Conservation (phyloP, 2,797 vertebrate species). For the Poeciliopsis presidionis region DNA sequence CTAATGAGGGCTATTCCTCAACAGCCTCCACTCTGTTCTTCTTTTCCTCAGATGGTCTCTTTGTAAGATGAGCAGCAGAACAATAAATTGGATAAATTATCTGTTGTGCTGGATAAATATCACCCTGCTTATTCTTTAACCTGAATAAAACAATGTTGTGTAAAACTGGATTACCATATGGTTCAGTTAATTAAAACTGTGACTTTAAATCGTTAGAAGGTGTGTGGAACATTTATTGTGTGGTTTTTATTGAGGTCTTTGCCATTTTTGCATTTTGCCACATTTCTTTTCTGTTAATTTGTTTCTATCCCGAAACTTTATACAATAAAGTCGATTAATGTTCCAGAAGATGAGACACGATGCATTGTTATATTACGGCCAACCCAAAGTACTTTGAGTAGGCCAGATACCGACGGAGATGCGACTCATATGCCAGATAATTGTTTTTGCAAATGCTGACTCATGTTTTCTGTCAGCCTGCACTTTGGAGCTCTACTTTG, state of each 20-base stretch:
- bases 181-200: neutral
- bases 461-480: conserved; percentile 62
- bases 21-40: conserved; percentile 6
- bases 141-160: neutral
- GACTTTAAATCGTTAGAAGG: neutral
- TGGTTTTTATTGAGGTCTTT: no score
- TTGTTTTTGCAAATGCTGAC: conserved; percentile 59
- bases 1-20: conserved; percentile 5
- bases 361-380: neutral
- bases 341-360: conserved; percentile 4
- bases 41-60: neutral
- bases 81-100: conserved; percentile 2
- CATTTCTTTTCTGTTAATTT: neutral
- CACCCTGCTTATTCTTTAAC: neutral
- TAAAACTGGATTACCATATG: neutral
- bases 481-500: conserved; percentile 42
- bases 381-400: neutral
- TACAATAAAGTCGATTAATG: neutral
- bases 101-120: neutral
- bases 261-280: neutral
- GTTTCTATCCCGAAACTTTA: neutral
- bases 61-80: neutral
- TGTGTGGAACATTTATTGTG: no score
- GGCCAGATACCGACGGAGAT: neutral
- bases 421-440: conserved; percentile 34